These are phyloP conservation scores for Phoebastria nigripes DNA, from an alignment of 2,797 vertebrate species.

Conservation along the genomic window DNA sequence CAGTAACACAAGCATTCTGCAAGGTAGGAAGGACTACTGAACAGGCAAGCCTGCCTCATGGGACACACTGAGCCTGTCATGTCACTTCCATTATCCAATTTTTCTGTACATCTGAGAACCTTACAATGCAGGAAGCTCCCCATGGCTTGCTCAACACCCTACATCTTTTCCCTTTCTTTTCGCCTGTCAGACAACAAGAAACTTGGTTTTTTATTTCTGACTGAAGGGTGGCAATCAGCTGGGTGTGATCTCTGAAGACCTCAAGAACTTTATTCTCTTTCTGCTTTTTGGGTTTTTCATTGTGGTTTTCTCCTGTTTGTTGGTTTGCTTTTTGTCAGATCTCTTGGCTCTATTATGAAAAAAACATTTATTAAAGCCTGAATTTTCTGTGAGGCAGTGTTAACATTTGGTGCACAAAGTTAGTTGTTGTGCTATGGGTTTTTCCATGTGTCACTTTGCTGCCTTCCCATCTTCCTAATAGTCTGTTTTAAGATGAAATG, in stretches of 20 bases:
- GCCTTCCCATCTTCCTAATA: neutral
- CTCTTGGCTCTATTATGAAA: neutral
- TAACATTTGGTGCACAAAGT: neutral
- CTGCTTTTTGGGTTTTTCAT: neutral
- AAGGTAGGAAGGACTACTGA: neutral
- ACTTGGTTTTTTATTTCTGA: neutral
- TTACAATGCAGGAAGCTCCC: neutral
- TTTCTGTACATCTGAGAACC: neutral
- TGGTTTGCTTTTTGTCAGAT: neutral
- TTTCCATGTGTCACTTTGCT: neutral
- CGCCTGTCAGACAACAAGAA: neutral
- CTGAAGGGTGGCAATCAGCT: neutral
- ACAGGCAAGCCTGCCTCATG: neutral
- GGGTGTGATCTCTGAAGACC: neutral
- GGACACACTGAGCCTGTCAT: neutral
- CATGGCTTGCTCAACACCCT: neutral
- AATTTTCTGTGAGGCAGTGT: neutral
- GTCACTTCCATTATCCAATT: neutral
- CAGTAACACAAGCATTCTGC: neutral
- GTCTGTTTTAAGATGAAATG: neutral
- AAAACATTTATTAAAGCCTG: neutral
- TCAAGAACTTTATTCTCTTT: neutral
- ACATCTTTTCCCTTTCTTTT: neutral
- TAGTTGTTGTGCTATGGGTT: neutral
- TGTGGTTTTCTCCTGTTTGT: neutral